Evolutionary conservation across 2,888 invertebrate genomes (phyloP).

Genomic region (Drosophila multiciliata): DNA sequence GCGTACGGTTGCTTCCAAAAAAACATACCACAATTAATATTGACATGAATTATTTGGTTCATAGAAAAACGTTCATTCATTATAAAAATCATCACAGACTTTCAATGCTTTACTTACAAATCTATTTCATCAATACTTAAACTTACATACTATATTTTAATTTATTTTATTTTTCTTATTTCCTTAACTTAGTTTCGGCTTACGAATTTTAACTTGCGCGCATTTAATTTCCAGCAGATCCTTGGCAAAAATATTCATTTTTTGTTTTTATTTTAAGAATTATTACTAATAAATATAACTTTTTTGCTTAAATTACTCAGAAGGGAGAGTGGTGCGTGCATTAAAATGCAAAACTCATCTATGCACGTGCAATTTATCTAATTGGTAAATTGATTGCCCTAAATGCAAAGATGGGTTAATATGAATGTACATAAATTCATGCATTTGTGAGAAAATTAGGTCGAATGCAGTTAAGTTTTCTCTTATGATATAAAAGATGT

Average conservation of each 20-base stretch:
- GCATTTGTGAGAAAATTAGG: conserved; percentile 10
- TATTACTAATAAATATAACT: not conserved
- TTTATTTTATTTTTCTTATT: not conserved
- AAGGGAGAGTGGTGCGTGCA: conserved; percentile 37
- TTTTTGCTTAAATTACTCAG: not conserved
- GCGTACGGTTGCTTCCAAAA: conserved; percentile 36
- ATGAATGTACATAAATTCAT: conserved; percentile 15
- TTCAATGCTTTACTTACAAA: not conserved
- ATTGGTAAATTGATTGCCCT: conserved; percentile 3
- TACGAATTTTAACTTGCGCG: not conserved
- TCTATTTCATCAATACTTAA: not conserved
- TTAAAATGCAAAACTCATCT: conserved; percentile 28
- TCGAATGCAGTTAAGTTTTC: not conserved
- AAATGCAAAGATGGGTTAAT: not conserved
- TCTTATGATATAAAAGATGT: not conserved
- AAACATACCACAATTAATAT: conserved; percentile 49
- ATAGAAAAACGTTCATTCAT: conserved; percentile 11
- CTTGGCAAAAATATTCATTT: not conserved
- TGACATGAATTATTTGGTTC: conserved; percentile 8
- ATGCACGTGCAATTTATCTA: conserved; percentile 32
- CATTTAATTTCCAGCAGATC: not conserved
- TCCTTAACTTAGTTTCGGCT: not conserved
- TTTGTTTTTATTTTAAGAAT: not conserved
- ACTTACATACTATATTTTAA: not conserved
- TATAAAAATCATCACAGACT: conserved; percentile 4